phyloP scores from a whole-genome alignment of 1,140 invertebrate species.

The Prorops nasuta region DNA sequence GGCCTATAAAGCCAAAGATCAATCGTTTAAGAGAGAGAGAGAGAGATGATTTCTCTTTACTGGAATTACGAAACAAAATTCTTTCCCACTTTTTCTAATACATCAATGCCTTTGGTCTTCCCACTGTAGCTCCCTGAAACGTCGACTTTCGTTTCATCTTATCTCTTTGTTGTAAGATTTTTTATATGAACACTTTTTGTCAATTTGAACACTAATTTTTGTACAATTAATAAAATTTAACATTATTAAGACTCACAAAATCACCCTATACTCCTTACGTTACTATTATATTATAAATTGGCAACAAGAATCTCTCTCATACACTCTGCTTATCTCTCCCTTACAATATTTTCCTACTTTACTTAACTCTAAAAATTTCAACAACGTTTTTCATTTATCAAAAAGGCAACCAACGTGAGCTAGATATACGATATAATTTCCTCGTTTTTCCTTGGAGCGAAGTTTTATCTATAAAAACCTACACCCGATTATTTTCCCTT shows the following conservation, averaged over 20 bases:
- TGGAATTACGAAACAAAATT: no score
- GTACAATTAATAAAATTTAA: constrained; percentile 22
- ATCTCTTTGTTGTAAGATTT: not conserved
- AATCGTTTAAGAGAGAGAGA: no score
- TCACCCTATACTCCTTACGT: no score
- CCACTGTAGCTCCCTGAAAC: no score
- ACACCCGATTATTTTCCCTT: no score
- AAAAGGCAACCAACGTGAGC: constrained; percentile 25
- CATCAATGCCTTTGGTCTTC: no score
- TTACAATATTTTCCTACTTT: not conserved
- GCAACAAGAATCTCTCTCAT: constrained; percentile 1
- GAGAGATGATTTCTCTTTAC: no score
- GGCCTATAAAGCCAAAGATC: no score
- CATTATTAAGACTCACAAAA: no score
- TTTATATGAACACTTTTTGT: constrained; percentile 29
- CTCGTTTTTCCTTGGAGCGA: not conserved
- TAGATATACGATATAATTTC: not conserved
- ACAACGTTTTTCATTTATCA: no score
- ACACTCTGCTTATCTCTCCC: not conserved
- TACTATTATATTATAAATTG: constrained; percentile 3
- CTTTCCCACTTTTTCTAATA: no score
- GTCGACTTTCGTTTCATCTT: not conserved
- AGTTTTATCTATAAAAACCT: no score
- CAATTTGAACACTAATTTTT: constrained; percentile 35
- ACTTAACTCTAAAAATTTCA: constrained; percentile 32